Evolutionary conservation across 2,113 vertebrate species (phyloP).

Genomic region (Pycnonotus jocosus): DNA sequence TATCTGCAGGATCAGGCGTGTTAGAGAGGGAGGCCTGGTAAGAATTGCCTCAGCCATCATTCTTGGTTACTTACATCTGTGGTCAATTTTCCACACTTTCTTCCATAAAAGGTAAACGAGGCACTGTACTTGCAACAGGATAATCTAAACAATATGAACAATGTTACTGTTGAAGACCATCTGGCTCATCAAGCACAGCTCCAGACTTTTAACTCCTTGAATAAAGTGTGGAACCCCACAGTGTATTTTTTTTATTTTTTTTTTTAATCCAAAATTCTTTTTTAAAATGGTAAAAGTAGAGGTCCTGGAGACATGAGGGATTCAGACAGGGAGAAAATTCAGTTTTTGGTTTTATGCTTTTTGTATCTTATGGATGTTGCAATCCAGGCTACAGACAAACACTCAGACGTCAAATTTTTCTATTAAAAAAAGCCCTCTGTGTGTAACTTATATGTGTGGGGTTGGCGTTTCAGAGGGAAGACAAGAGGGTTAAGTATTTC

Average conservation of each 20-base stretch:
- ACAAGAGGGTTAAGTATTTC: constrained; percentile 45
- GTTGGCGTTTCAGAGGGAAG: background rate
- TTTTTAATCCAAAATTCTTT: background rate
- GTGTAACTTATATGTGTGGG: background rate
- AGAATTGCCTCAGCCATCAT: constrained; percentile 75
- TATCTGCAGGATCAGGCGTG: constrained; percentile 72
- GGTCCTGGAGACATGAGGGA: background rate
- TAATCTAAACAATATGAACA: constrained; percentile 85
- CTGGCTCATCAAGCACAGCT: constrained; percentile 73
- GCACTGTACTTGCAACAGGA: constrained; percentile 77
- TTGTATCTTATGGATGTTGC: background rate
- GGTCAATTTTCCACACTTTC: constrained; percentile 83
- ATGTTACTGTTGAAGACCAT: constrained; percentile 80
- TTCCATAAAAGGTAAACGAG: constrained; percentile 86
- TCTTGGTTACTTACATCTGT: constrained; percentile 81
- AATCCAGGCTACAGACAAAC: background rate
- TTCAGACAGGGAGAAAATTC: background rate
- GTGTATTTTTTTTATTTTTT: background rate
- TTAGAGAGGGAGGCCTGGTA: constrained; percentile 72
- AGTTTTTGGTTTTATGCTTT: background rate
- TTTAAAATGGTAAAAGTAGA: background rate
- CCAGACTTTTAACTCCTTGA: constrained; percentile 80
- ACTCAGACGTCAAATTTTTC: background rate
- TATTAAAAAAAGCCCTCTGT: background rate
- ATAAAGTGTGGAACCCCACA: constrained; percentile 52